Evolutionary conservation across 2,113 vertebrate genomes (phyloP).

Genomic region (Semicossyphus pulcher): DNA sequence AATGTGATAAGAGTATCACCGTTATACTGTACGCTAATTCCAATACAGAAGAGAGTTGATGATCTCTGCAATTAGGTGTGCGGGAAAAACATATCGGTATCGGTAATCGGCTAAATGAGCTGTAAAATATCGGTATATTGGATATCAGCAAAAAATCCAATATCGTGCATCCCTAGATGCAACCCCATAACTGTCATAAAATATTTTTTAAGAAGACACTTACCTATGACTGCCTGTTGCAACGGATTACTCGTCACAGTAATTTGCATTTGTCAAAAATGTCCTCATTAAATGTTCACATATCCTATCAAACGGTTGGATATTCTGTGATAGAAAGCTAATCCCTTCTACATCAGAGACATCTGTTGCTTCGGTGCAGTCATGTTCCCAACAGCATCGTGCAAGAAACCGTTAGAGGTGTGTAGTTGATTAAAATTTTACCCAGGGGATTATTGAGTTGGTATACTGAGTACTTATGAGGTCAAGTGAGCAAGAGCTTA

Average conservation of each 20-base stretch:
- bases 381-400: slow-evolving; percentile 6
- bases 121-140: no score
- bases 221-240: neutral
- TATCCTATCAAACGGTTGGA: slow-evolving; percentile 1
- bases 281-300: slow-evolving; percentile 1
- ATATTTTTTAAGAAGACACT: no score
- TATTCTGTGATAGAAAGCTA: slow-evolving; percentile 12
- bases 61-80: no score
- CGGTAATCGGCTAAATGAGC: no score
- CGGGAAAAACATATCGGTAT: no score
- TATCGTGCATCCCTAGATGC: no score
- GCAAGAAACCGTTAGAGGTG: slow-evolving; percentile 56
- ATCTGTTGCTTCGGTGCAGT: slow-evolving; percentile 35
- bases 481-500: slow-evolving; percentile 71
- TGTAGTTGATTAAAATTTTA: slow-evolving; percentile 66
- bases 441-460: slow-evolving; percentile 68
- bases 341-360: slow-evolving; percentile 25
- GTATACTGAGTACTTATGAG: slow-evolving; percentile 70
- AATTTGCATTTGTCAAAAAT: neutral
- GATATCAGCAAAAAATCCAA: no score
- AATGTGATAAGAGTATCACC: no score
- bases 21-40: no score
- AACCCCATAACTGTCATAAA: no score
- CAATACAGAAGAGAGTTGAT: no score
- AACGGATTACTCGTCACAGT: neutral